phyloP scores from a whole-genome alignment of 2,797 vertebrate genomes.

The Enoplosus armatus region DNA sequence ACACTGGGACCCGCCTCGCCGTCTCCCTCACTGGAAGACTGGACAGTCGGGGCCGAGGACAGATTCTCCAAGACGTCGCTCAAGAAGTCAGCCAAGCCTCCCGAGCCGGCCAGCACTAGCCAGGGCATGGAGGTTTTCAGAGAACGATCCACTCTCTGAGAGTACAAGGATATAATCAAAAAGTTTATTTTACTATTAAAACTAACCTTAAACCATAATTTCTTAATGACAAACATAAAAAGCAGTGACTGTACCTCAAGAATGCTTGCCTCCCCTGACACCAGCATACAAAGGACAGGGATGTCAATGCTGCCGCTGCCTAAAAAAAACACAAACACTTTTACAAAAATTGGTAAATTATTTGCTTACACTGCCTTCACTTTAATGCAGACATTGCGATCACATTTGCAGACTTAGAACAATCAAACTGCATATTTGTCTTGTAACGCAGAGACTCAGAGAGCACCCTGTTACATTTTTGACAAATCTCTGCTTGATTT shows the following conservation, averaged over 20 bases:
- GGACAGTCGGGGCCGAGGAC: slow-evolving; percentile 49
- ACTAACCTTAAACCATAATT: no score
- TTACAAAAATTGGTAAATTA: not conserved
- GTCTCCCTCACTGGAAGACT: slow-evolving; percentile 72
- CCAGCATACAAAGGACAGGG: slow-evolving; percentile 91
- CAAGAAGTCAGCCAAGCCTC: slow-evolving; percentile 90
- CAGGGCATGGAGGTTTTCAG: slow-evolving; percentile 88
- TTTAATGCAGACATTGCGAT: not conserved
- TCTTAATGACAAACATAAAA: not conserved
- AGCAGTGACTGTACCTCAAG: slow-evolving; percentile 83
- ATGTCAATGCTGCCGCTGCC: slow-evolving; percentile 92
- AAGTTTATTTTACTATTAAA: not conserved
- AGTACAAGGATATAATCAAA: not conserved
- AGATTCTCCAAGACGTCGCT: slow-evolving; percentile 87
- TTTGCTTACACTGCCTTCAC: not conserved
- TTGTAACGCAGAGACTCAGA: not conserved
- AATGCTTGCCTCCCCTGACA: slow-evolving; percentile 87
- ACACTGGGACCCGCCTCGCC: slow-evolving; percentile 65
- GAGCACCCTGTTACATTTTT: not conserved
- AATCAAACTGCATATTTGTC: not conserved
- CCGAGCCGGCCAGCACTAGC: slow-evolving; percentile 90
- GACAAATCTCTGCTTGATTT: slow-evolving; percentile 40
- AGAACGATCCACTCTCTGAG: slow-evolving; percentile 86
- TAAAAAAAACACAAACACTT: slow-evolving; percentile 61
- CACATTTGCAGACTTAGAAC: not conserved